A percentile compares a stretch with the other conserved stretches of the same genome.
Conservation (phyloP, 2,888 invertebrate genomes). For the Cataglyphis livida region DNA sequence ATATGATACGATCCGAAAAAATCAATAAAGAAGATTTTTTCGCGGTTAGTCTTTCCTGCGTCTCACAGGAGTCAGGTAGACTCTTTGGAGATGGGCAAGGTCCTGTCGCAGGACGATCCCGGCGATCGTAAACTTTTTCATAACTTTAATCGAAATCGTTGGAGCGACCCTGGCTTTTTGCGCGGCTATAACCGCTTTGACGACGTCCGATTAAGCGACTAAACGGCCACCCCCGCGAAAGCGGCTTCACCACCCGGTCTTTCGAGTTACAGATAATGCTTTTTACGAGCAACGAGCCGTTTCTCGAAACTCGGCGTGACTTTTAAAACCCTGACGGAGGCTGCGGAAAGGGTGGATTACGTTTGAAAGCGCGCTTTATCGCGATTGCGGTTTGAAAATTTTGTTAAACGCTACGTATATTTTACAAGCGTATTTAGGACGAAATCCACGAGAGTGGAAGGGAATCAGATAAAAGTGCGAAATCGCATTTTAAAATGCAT, state of each 20-base stretch:
- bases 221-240: slow-evolving; percentile 49
- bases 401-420: slow-evolving; percentile 3
- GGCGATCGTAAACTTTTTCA: slow-evolving; percentile 74
- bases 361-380: slow-evolving; percentile 34
- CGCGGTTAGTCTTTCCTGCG: background rate
- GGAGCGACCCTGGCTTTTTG: slow-evolving; percentile 33
- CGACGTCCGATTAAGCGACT: slow-evolving; percentile 63
- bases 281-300: slow-evolving; percentile 62
- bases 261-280: slow-evolving; percentile 60
- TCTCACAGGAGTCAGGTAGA: slow-evolving; percentile 4
- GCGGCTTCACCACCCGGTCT: slow-evolving; percentile 12
- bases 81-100: slow-evolving; percentile 17
- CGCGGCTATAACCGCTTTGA: slow-evolving; percentile 31
- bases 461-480: background rate
- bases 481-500: background rate
- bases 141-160: slow-evolving; percentile 77
- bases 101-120: slow-evolving; percentile 30
- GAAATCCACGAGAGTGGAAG: background rate
- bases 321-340: slow-evolving; percentile 45
- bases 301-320: slow-evolving; percentile 33
- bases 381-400: background rate
- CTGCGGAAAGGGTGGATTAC: slow-evolving; percentile 29
- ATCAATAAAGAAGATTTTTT: slow-evolving; percentile 55
- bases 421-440: background rate
- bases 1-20: slow-evolving; percentile 7